phyloP scores from a whole-genome alignment of 2,113 vertebrate genomes.

The Spea multiplicata region DNA sequence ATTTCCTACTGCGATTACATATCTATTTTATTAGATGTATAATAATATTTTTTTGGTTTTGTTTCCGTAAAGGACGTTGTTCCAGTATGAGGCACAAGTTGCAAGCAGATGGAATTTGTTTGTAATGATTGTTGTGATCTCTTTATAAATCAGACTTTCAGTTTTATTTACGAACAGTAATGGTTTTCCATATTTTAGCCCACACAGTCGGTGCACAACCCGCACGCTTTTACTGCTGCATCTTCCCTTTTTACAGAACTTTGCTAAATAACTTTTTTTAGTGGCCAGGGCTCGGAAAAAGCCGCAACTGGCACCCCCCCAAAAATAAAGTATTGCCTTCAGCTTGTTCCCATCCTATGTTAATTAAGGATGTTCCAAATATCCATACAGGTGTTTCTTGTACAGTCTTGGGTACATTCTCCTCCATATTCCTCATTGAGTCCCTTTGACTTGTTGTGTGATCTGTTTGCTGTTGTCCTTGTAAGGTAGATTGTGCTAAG shows the following conservation, averaged over 20 bases:
- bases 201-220: neutral
- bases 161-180: neutral
- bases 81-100: neutral
- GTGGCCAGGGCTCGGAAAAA: neutral
- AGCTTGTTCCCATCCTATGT: neutral
- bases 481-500: slow-evolving; percentile 36
- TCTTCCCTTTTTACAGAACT: too few relatives aligned
- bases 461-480: slow-evolving; percentile 40
- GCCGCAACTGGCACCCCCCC: neutral
- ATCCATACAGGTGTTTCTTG: neutral
- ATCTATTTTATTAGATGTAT: too few relatives aligned
- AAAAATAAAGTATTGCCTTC: neutral
- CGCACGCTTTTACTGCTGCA: neutral
- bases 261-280: too few relatives aligned
- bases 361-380: neutral
- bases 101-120: neutral
- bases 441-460: slow-evolving; percentile 10
- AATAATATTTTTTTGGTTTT: neutral
- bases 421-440: neutral
- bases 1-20: too few relatives aligned
- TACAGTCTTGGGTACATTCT: neutral
- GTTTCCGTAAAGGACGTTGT: neutral
- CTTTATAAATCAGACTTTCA: neutral
- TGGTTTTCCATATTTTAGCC: neutral
- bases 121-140: neutral